Conservation (phyloP, 2,888 invertebrate genomes). For the Cephus runcator region DNA sequence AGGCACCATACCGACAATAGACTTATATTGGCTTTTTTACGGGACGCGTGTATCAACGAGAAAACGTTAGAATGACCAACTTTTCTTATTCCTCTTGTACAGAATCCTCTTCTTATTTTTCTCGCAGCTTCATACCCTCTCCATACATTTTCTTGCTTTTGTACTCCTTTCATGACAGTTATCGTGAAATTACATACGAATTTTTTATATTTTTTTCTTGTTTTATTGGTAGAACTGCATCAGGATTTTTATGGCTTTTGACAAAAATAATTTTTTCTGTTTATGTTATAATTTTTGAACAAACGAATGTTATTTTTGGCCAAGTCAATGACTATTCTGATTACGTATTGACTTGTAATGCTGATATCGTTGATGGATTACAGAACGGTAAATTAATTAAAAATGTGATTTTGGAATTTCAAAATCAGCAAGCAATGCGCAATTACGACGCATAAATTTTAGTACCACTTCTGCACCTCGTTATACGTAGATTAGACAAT, state of each 20-base stretch:
- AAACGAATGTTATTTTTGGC: not conserved
- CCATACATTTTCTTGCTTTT: not conserved
- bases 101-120: not conserved
- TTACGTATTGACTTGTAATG: not conserved
- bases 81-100: not conserved
- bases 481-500: not conserved
- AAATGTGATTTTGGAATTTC: not conserved
- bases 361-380: not conserved
- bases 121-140: not conserved
- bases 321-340: not conserved
- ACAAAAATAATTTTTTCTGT: not conserved
- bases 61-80: not conserved
- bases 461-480: not conserved
- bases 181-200: too few relatives aligned
- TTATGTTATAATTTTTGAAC: not conserved
- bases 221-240: not conserved
- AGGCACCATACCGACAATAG: conserved; percentile 1
- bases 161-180: not conserved
- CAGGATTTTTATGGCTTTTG: not conserved
- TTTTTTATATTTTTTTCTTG: too few relatives aligned
- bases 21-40: conserved; percentile 3
- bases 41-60: not conserved
- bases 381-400: not conserved
- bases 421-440: not conserved
- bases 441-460: not conserved